Conservation (phyloP, 2,797 vertebrate genomes). For the Phoxinus dragarum region DNA sequence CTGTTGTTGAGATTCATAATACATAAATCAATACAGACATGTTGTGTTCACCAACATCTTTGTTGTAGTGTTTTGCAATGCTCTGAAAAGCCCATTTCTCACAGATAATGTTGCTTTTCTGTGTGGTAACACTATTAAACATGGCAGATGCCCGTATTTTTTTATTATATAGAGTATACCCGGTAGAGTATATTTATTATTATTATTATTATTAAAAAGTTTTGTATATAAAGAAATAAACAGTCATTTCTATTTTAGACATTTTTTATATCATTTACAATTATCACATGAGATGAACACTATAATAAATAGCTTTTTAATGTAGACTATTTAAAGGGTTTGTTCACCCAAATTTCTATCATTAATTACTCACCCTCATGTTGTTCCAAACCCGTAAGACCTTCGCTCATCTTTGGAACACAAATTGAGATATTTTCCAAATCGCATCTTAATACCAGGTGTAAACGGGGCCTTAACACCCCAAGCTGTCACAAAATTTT, state of each 20-base stretch:
- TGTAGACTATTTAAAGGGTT: too few species aligned
- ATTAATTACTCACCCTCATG: too few species aligned
- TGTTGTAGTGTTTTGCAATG: neutral
- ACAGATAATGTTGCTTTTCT: neutral
- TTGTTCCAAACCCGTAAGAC: too few species aligned
- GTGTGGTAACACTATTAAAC: neutral
- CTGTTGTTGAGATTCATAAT: constrained; percentile 33
- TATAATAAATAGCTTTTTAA: neutral
- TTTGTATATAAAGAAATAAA: neutral
- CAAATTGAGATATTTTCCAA: too few species aligned
- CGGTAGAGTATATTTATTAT: too few species aligned
- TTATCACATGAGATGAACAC: neutral
- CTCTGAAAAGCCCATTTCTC: neutral
- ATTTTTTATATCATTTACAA: neutral
- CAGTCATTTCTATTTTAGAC: neutral
- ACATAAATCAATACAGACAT: constrained; percentile 50
- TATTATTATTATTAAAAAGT: neutral
- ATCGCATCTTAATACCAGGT: too few species aligned
- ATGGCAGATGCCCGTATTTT: neutral
- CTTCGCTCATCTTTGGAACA: too few species aligned
- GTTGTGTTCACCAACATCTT: constrained; percentile 20
- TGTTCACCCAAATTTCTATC: too few species aligned
- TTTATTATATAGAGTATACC: neutral
- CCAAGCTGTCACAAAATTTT: too few species aligned
- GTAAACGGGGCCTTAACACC: too few species aligned